These are phyloP conservation scores for Lobophora halterata DNA, from an alignment of 2,888 invertebrate genomes.

Conservation along the genomic window DNA sequence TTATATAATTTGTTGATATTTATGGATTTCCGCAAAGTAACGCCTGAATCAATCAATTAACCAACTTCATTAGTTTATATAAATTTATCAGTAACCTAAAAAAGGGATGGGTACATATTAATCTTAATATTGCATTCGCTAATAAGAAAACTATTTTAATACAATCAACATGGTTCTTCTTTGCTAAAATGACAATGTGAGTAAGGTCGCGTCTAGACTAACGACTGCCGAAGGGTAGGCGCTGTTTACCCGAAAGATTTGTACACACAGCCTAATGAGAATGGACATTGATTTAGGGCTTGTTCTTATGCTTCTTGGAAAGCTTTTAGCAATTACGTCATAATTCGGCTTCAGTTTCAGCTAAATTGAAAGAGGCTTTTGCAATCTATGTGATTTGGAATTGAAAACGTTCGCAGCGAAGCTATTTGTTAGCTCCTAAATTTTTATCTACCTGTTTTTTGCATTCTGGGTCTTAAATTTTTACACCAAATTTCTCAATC, in stretches of 20 bases:
- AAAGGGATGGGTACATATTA: no score
- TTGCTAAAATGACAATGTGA: slow-evolving; percentile 33
- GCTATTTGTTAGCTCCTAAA: neutral
- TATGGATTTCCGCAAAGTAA: no score
- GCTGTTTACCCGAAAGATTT: slow-evolving; percentile 45
- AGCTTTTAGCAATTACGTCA: slow-evolving; percentile 55
- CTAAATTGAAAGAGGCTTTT: slow-evolving; percentile 34
- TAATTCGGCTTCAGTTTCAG: slow-evolving; percentile 41
- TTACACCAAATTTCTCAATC: no score
- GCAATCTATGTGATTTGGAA: slow-evolving; percentile 12
- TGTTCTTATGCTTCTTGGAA: slow-evolving; percentile 35
- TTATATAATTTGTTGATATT: no score
- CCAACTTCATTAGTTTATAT: no score
- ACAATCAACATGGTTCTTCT: no score
- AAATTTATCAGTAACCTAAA: no score
- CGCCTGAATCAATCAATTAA: no score
- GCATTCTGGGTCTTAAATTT: no score
- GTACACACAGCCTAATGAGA: slow-evolving; percentile 47
- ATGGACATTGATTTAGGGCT: slow-evolving; percentile 52
- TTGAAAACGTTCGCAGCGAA: slow-evolving; percentile 11
- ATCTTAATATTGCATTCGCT: no score
- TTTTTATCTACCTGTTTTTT: no score
- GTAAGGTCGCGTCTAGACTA: slow-evolving; percentile 49
- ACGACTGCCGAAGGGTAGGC: slow-evolving; percentile 48
- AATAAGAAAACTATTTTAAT: no score